Evolutionary conservation across 2,888 invertebrate genomes (phyloP), one percentile per base, ranked within the genome.

Genomic region (Lycophotia porphyrea): DNA sequence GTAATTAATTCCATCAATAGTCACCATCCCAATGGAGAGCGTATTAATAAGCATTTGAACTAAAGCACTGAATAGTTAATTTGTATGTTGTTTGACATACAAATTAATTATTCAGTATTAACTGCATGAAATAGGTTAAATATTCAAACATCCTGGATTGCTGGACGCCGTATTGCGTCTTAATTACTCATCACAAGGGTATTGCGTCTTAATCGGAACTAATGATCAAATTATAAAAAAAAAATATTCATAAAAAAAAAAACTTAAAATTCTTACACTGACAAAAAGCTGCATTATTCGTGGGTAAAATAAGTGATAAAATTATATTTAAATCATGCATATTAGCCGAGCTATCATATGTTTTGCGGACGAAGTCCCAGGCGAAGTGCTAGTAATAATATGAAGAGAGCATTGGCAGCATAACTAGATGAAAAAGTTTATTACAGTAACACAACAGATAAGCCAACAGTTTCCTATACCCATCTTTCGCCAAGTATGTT

Each of bases 21-120:
- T 55, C 55, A 55, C 15, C 34, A 49, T 34, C 21, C 39, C 2
- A n/a, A 27, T 63, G 24, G 47, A 39, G n/a, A 31, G 39, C 8
- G 13, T 24, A 47, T n/a, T 27, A 27, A 31, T 36, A 27, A 44
- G 18, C 61, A 47, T 74, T 24, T 34, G 39, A 42, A 72, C n/a
- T 55, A n/a, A 52, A 63, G 31, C 63, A 47, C 47, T 78, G 52
- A 63, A 78, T 77, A 13, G 55, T 78, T 63, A 39, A 71, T 70
- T 70, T 31, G 39, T 55, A 34, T 47, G 39, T 31, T 63, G 24
- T 77, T 76, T 47, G 52, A 60, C 60, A 61, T 39, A 7, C 73
- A 66, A 72, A 79, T 66, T 73, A 80, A 47, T 73, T n/a, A 78
- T 73, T 73, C 66, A 55, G 36, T 64, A 58, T 74, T 64, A 55